Conservation (phyloP, 2,888 invertebrate genomes). For the Cabera pusaria region DNA sequence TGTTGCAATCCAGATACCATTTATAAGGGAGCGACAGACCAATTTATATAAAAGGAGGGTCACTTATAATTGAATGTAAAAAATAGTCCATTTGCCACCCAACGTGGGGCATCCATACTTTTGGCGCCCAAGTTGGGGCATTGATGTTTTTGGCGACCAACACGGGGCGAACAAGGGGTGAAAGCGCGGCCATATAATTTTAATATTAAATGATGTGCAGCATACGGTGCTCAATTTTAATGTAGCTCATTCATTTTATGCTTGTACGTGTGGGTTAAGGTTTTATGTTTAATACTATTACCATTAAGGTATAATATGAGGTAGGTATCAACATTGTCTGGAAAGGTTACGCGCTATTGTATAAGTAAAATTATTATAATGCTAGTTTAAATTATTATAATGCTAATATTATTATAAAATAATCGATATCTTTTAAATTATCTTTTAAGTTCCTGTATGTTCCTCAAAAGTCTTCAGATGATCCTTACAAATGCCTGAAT, state of each 20-base stretch:
- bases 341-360: too few species aligned
- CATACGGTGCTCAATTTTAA: constrained; percentile 49
- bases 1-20: constrained; percentile 63
- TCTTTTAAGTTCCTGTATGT: too few species aligned
- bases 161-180: constrained; percentile 30
- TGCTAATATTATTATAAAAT: too few species aligned
- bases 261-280: constrained; percentile 11
- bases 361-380: too few species aligned
- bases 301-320: neutral
- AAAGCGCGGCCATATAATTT: constrained; percentile 61
- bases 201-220: constrained; percentile 65
- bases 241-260: constrained; percentile 32
- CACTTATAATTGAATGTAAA: constrained; percentile 78
- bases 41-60: constrained; percentile 76
- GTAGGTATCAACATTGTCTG: too few species aligned
- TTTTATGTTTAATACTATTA: constrained; percentile 4
- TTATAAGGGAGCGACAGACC: constrained; percentile 74
- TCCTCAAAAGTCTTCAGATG: too few species aligned
- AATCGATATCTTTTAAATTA: too few species aligned
- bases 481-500: too few species aligned
- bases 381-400: too few species aligned
- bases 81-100: constrained; percentile 66
- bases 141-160: constrained; percentile 27
- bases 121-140: constrained; percentile 26
- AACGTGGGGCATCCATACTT: constrained; percentile 37